These are phyloP conservation scores for Scytalopus superciliaris DNA, from an alignment of 2,113 vertebrate species.

Conservation along the genomic window DNA sequence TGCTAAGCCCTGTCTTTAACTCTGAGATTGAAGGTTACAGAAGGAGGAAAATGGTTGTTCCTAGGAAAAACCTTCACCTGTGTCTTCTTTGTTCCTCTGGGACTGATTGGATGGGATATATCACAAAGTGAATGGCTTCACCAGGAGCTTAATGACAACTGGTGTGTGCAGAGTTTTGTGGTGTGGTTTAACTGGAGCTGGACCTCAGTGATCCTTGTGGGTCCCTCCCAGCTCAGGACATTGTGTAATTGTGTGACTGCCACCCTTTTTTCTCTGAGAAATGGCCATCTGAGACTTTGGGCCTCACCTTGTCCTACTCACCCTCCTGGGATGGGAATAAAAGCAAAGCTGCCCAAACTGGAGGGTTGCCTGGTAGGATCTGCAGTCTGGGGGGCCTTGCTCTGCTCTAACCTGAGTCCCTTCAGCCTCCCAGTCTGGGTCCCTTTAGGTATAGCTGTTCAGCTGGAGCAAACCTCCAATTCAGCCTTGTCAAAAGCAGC, in stretches of 20 bases:
- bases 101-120: not conserved
- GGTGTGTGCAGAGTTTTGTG: not conserved
- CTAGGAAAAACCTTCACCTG: not conserved
- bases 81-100: not conserved
- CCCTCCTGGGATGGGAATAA: not conserved
- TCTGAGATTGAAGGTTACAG: not conserved
- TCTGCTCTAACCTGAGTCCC: not conserved
- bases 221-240: not conserved
- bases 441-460: not conserved
- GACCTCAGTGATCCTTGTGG: not conserved
- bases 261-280: not conserved
- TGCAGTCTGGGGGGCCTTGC: not conserved
- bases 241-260: not conserved
- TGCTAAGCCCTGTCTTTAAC: not conserved
- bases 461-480: not conserved
- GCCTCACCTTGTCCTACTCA: not conserved
- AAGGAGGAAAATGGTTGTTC: not conserved
- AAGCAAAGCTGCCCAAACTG: not conserved
- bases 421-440: not conserved
- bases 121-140: not conserved
- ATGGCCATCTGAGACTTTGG: not conserved
- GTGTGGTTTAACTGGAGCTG: not conserved
- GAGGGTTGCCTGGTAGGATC: not conserved
- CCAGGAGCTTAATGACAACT: rapidly evolving
- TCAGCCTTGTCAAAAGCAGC: not conserved